phyloP scores from a whole-genome alignment of 2,888 invertebrate genomes.

The Brachypterus glaber region DNA sequence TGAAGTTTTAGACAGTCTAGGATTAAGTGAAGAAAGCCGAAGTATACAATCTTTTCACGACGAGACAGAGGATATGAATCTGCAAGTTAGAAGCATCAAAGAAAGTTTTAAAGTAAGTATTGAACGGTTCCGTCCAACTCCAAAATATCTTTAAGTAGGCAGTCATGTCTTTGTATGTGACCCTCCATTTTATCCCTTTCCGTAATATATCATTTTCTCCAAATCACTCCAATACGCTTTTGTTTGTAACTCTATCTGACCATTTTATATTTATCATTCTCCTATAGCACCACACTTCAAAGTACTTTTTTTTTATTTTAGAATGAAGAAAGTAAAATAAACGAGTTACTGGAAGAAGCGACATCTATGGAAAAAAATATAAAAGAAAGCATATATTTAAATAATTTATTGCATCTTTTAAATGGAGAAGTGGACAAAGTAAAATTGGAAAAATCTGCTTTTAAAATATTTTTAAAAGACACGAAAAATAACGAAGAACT shows the following conservation, averaged over 20 bases:
- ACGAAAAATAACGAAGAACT: conserved; percentile 8
- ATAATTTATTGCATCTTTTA: conserved; percentile 48
- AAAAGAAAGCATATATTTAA: conserved; percentile 44
- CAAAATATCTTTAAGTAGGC: too few relatives aligned
- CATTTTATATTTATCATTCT: too few relatives aligned
- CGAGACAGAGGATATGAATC: conserved; percentile 28
- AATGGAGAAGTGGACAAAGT: conserved; percentile 42
- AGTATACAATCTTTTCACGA: conserved; percentile 27
- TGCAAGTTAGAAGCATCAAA: conserved; percentile 24
- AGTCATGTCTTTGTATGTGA: too few relatives aligned
- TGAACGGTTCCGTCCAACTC: too few relatives aligned
- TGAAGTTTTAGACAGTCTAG: conserved; percentile 17
- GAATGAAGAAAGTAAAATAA: conserved; percentile 30
- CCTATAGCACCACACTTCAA: too few relatives aligned
- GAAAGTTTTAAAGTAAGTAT: conserved; percentile 27
- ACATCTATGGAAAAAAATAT: conserved; percentile 43
- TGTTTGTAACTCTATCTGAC: too few relatives aligned
- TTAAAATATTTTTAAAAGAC: conserved; percentile 9
- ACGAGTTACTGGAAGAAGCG: conserved; percentile 39
- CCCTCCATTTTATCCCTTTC: too few relatives aligned
- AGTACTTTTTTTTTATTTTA: conserved; percentile 25
- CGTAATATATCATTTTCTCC: too few relatives aligned
- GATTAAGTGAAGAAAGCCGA: conserved; percentile 23
- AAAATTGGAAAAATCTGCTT: conserved; percentile 29
- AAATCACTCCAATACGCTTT: too few relatives aligned